Evolutionary conservation across 2,888 invertebrate genomes (phyloP).

Genomic region (Ashinkailepas kermadecensis): DNA sequence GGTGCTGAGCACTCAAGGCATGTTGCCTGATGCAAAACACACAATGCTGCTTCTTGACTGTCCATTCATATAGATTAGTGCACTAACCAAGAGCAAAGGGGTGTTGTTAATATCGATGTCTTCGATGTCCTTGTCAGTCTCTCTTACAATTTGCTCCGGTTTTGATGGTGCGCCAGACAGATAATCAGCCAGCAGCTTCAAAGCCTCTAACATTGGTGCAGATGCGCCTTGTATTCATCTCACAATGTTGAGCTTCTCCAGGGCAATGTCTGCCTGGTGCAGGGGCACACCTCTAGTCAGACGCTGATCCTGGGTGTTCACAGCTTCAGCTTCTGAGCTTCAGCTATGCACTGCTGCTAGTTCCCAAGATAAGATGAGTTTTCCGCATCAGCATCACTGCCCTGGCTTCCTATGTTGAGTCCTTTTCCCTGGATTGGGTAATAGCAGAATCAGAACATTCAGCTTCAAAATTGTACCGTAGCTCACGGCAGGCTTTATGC

Average conservation of each 20-base stretch:
- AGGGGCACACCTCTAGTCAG: constrained; percentile 72
- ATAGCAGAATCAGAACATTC: too few species aligned
- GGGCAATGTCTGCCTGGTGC: constrained; percentile 85
- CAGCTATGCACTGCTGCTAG: constrained; percentile 90
- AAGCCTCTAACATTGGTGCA: constrained; percentile 66
- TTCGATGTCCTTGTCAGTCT: constrained; percentile 64
- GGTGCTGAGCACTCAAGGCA: constrained; percentile 76
- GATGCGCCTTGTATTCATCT: constrained; percentile 73
- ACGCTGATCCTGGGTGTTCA: constrained; percentile 59
- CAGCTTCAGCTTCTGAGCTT: constrained; percentile 75
- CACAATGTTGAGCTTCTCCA: constrained; percentile 81
- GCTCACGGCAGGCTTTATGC: too few species aligned
- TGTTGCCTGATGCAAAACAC: constrained; percentile 74
- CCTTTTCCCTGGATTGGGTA: too few species aligned
- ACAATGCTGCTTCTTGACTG: constrained; percentile 76
- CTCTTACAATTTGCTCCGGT: constrained; percentile 54
- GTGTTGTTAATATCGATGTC: constrained; percentile 46
- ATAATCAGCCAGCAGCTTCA: constrained; percentile 81
- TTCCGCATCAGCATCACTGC: constrained; percentile 72
- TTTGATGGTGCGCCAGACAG: constrained; percentile 65
- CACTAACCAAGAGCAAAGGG: constrained; percentile 68
- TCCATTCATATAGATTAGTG: constrained; percentile 81
- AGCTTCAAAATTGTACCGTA: too few species aligned
- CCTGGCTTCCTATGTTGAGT: constrained; percentile 4
- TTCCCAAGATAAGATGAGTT: constrained; percentile 95